Evolutionary conservation across 2,113 vertebrate species (phyloP).

Genomic region (Syngnathoides biaculeatus): DNA sequence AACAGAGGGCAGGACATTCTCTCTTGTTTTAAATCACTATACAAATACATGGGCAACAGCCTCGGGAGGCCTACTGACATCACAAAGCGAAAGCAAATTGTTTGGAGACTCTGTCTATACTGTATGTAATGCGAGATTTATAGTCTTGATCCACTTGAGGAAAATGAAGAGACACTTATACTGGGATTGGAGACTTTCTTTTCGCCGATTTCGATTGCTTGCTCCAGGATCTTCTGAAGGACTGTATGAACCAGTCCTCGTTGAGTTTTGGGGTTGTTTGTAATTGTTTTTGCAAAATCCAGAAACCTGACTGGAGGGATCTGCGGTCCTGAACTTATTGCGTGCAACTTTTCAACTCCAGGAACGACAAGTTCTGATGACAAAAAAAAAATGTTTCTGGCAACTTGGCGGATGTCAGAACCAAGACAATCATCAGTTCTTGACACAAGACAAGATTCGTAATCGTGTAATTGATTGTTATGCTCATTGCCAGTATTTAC

Average conservation of each 20-base stretch:
- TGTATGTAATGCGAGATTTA: constrained; percentile 32
- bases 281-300: neutral
- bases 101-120: constrained; percentile 20
- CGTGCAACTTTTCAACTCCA: too few relatives aligned
- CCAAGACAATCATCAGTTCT: neutral
- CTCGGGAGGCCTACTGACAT: constrained; percentile 56
- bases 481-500: constrained; percentile 13
- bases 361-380: too few relatives aligned
- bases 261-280: neutral
- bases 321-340: too few relatives aligned
- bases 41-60: constrained; percentile 57
- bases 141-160: neutral
- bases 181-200: neutral
- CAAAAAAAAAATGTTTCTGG: too few relatives aligned
- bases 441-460: neutral
- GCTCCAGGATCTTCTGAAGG: neutral
- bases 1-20: constrained; percentile 67
- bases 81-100: constrained; percentile 18
- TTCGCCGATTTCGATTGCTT: neutral
- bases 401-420: neutral
- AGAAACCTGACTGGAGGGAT: too few relatives aligned
- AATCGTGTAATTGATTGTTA: neutral
- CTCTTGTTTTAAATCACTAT: constrained; percentile 68
- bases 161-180: neutral
- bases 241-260: neutral